Evolutionary conservation across 2,113 vertebrate species (phyloP).

Genomic region (Stomatorhinus ivindoensis): DNA sequence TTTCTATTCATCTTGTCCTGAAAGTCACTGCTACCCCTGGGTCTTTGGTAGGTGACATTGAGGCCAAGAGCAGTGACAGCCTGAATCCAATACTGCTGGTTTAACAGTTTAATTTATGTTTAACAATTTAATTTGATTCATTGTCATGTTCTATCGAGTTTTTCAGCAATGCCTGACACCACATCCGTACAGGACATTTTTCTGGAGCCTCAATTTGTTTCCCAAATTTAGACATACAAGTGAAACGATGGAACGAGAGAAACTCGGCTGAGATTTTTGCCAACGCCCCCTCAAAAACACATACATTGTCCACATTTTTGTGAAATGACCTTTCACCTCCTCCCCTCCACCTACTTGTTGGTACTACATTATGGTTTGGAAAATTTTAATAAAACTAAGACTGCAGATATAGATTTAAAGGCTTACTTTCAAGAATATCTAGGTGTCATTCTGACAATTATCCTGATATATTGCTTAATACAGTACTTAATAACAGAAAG

Average conservation of each 20-base stretch:
- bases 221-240: background rate
- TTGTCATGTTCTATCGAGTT: background rate
- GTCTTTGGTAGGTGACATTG: background rate
- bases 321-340: background rate
- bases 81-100: background rate
- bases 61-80: background rate
- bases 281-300: background rate
- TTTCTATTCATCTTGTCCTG: background rate
- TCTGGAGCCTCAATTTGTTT: background rate
- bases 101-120: background rate
- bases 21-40: constrained; percentile 14
- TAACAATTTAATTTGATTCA: background rate
- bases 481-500: background rate
- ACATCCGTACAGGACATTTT: background rate
- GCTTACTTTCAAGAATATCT: background rate
- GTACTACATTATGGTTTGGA: background rate
- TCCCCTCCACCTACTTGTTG: background rate
- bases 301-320: constrained; percentile 3
- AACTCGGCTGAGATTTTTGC: background rate
- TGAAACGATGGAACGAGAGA: background rate
- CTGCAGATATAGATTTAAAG: background rate
- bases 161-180: background rate
- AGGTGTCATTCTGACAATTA: background rate
- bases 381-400: background rate
- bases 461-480: background rate